Evolutionary conservation across 2,113 vertebrate species (phyloP).

Genomic region (Pongo abelii): DNA sequence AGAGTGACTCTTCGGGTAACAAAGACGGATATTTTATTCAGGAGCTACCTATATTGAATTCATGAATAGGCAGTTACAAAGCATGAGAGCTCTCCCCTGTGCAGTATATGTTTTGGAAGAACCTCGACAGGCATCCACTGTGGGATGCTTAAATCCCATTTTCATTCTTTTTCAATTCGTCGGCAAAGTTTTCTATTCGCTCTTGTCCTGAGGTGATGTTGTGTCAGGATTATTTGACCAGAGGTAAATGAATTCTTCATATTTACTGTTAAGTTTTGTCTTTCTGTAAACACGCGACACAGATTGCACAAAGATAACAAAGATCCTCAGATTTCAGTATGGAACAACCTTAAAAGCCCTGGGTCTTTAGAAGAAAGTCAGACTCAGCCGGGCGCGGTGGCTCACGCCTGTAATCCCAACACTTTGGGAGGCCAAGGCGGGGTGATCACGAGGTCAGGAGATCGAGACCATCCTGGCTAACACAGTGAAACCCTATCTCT

Average conservation of each 20-base stretch:
- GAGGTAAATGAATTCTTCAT: not conserved
- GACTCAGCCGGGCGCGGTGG: too few relatives aligned
- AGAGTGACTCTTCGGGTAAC: not conserved
- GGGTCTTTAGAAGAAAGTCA: not conserved
- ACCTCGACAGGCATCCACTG: not conserved
- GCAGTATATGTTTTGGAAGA: not conserved
- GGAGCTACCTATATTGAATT: not conserved
- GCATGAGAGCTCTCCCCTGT: not conserved
- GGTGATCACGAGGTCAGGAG: too few relatives aligned
- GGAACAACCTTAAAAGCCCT: not conserved
- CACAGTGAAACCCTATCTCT: too few relatives aligned
- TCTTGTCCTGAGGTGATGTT: not conserved
- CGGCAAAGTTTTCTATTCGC: not conserved
- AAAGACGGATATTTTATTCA: not conserved
- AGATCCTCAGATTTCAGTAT: not conserved
- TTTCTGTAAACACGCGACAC: not conserved
- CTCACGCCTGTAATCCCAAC: too few relatives aligned
- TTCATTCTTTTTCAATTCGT: not conserved
- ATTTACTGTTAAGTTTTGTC: not conserved
- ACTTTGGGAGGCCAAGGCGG: too few relatives aligned
- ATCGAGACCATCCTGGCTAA: too few relatives aligned
- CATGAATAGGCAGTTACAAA: not conserved
- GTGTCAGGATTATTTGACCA: not conserved
- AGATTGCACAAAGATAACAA: not conserved
- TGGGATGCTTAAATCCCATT: not conserved